Conservation (phyloP, 2,113 vertebrate species). For the Misgurnus anguillicaudatus region DNA sequence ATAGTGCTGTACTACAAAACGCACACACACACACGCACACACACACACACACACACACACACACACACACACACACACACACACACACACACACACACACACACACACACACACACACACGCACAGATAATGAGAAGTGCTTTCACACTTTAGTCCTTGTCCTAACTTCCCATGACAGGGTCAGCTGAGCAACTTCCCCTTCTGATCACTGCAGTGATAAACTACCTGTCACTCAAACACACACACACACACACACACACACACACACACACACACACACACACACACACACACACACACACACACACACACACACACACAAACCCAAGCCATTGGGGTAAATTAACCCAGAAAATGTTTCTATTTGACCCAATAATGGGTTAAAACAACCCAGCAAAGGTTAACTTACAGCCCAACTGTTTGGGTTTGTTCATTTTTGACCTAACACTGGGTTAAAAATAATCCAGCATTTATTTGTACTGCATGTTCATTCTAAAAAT, state of each 20-base stretch:
- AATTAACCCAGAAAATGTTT: no score
- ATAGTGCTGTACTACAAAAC: constrained; percentile 9
- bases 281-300: not conserved
- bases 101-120: constrained; percentile 25
- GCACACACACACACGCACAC: not conserved
- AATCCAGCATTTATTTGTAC: no score
- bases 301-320: not conserved
- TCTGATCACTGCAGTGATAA: constrained; percentile 41
- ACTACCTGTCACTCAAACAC: not conserved
- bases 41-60: constrained; percentile 20
- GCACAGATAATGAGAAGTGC: constrained; percentile 43
- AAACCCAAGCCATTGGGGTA: not conserved
- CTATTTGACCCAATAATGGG: no score
- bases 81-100: not conserved
- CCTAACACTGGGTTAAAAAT: no score
- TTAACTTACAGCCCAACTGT: no score
- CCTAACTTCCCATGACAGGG: constrained; percentile 46
- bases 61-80: constrained; percentile 3
- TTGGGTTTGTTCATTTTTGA: no score
- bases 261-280: not conserved
- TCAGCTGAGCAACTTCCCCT: constrained; percentile 49
- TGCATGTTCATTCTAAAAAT: no score
- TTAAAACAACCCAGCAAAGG: no score
- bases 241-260: not conserved
- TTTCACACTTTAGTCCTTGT: constrained; percentile 46